Evolutionary conservation across 2,797 vertebrate genomes (phyloP), one percentile per base, ranked within the genome.

Genomic region (Falco cherrug): DNA sequence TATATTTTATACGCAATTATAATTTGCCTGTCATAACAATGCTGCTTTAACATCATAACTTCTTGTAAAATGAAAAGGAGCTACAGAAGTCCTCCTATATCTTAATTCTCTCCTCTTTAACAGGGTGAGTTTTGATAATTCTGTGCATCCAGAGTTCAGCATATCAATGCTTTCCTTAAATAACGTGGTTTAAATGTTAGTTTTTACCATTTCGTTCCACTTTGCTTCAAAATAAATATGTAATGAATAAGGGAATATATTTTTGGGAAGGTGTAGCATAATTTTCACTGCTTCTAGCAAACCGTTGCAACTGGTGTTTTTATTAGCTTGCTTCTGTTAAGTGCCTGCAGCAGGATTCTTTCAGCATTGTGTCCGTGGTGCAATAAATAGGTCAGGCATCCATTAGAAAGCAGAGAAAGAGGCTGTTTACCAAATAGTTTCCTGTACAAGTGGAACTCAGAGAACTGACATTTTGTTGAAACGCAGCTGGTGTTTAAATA

Each of bases 341-440:
- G 93, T 96, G 95, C 97, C 91, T 96, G 89, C 94, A 95, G 95
- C 96, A 94, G 88, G 88, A 93, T 92, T 96, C 96, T 96, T 96
- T 93, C 94, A 95, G 90, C 65, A 87, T 93, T 95, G 95, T 96
- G 95, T 96, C 90, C 68, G 5, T 84, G 77, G 92, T 88, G 92
- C 95, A 96, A 89, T 97, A 97, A 97, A 97, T 97, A 97, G 97
- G 96, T 97, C 97, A 97, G 96, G 88, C 91, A 96, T 97, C 95
- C 96, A 97, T 97, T 96, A 95, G 87, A 93, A 97, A 92, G 93
- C 87, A 79, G 75, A 96, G 91, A 94, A 93, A 94, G 93, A 95
- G 92, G 84, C 95, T 97, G 95, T 97, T 97, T 97, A 97, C 96
- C 84, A 79, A 93, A 96, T 89, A 95, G 92, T 96, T 97, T 97